phyloP scores from a whole-genome alignment of 2,797 vertebrate species.

The Neomorphus geoffroyi region DNA sequence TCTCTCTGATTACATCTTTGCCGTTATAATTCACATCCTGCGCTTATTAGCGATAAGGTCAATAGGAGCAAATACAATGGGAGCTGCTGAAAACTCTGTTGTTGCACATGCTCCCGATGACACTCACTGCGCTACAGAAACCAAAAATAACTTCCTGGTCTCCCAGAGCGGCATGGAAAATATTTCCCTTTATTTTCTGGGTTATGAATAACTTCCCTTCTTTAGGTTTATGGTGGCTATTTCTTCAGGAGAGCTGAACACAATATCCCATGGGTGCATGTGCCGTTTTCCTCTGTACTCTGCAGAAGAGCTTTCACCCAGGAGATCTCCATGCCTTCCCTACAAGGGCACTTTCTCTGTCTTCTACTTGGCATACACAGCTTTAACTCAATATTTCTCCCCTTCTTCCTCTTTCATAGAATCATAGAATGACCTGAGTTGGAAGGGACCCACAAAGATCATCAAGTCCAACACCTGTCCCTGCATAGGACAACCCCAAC shows the following conservation, averaged over 20 bases:
- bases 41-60: slow-evolving; percentile 51
- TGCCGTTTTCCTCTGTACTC: background rate
- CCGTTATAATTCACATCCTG: slow-evolving; percentile 60
- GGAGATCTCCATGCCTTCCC: background rate
- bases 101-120: slow-evolving; percentile 26
- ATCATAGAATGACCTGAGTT: no score
- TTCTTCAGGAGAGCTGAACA: background rate
- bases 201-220: slow-evolving; percentile 59
- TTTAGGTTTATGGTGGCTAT: background rate
- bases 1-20: slow-evolving; percentile 59
- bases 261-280: background rate
- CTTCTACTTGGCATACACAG: background rate
- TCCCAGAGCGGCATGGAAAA: slow-evolving; percentile 29
- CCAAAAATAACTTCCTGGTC: slow-evolving; percentile 71
- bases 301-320: background rate
- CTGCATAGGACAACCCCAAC: no score
- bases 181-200: slow-evolving; percentile 54
- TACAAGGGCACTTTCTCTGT: background rate
- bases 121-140: slow-evolving; percentile 48
- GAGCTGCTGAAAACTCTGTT: slow-evolving; percentile 51
- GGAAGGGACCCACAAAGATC: no score
- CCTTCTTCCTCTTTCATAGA: background rate
- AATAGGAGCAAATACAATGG: slow-evolving; percentile 61
- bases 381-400: background rate
- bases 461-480: no score